phyloP scores from a whole-genome alignment of 2,113 vertebrate species.

The Dipodomys merriami region DNA sequence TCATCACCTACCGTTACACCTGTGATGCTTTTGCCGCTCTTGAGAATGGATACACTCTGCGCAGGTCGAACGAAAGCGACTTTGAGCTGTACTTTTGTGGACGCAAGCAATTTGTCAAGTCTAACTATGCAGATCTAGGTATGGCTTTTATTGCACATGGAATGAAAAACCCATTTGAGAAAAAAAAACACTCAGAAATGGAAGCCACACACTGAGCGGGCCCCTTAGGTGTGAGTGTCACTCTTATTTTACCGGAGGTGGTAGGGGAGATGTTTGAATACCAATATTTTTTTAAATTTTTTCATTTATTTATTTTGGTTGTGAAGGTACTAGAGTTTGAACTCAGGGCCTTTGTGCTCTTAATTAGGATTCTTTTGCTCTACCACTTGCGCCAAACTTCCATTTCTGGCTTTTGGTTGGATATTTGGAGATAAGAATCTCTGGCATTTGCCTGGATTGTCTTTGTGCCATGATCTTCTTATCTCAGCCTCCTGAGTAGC shows the following conservation, averaged over 20 bases:
- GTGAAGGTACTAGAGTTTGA: no score
- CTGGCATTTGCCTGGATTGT: no score
- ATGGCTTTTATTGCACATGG: constrained; percentile 81
- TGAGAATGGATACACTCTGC: constrained; percentile 98
- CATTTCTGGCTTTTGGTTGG: no score
- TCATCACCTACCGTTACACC: constrained; percentile 99
- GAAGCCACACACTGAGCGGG: background rate
- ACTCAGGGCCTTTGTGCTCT: no score
- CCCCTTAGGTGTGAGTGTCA: background rate
- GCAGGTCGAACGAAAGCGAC: constrained; percentile 94
- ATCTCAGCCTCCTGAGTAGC: no score
- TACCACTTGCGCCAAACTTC: no score
- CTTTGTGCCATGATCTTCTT: no score
- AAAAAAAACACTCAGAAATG: background rate
- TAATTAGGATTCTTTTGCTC: no score
- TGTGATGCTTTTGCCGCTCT: constrained; percentile 99
- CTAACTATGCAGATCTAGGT: constrained; percentile 99
- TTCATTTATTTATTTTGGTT: no score
- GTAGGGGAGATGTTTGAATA: constrained; percentile 6
- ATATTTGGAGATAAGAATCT: no score
- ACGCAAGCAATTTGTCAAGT: constrained; percentile 97
- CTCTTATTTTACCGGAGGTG: constrained; percentile 26
- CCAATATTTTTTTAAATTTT: background rate
- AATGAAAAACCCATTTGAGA: constrained; percentile 39
- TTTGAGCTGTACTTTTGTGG: constrained; percentile 99